Evolutionary conservation across 2,888 invertebrate species (phyloP), one percentile per base, ranked within the genome.

Genomic region (Erpobdella octoculata): DNA sequence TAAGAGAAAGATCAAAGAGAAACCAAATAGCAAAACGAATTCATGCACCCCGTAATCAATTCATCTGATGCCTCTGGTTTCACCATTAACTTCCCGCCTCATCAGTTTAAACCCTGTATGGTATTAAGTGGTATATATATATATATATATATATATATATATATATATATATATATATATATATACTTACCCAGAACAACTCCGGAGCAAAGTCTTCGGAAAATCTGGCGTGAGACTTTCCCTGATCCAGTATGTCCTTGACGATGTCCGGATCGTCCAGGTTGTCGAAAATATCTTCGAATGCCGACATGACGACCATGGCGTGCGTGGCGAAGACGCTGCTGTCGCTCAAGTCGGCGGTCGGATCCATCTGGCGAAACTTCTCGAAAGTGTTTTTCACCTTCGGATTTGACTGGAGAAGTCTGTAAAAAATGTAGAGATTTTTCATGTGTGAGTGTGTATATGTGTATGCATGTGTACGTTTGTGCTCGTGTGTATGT

Each of bases 271-370:
- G 36, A 67, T 73, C 73, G 67, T 73, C 73, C 35, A 73, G 59
- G 66, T 73, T 73, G n/a, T 37, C 38, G 72, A 73, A 61, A 36
- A 73, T 72, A 69, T 73, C 73, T n/a, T 73, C 73, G 41, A 73
- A 38, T 58, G 73, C 70, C 48, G 28, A 69, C 73, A 73, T 73
- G 65, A 73, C 73, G 18, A 73, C 73, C 37, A 73, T 46, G 28
- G 72, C 70, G 71, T 73, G 73, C 25, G 72, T 66, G 21, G 69
- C 48, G 21, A 73, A 62, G 12, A 73, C 73, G 25, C 46, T 41
- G 61, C 70, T 72, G 31, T 65, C 25, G 37, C 59, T 53, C 61
- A 73, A 21, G 35, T 68, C 73, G 18, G 58, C 18, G 33, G 58
- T 31, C 15, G 46, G 61, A 28, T 73, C 73, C 33, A 72, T 41